These are phyloP conservation scores for Meloe dianella DNA, from an alignment of 2,888 invertebrate species.

Conservation along the genomic window DNA sequence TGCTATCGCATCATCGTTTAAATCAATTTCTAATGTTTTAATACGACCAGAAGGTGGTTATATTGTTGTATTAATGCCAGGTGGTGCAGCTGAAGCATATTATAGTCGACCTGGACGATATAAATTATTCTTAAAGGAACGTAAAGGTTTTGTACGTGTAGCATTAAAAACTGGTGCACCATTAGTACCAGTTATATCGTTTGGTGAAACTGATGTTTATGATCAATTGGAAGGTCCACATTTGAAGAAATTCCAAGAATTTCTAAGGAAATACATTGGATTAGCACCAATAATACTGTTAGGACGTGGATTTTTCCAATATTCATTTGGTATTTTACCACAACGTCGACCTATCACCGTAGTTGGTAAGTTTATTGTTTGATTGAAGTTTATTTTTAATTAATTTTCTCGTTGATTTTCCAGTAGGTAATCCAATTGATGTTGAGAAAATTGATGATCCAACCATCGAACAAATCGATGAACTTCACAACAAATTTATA, in stretches of 20 bases:
- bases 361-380: constrained; percentile 72
- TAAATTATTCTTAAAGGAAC: constrained; percentile 68
- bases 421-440: constrained; percentile 87
- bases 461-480: constrained; percentile 74
- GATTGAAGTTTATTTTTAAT: constrained; percentile 61
- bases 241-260: constrained; percentile 72
- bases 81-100: constrained; percentile 88
- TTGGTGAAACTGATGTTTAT: constrained; percentile 88
- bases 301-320: constrained; percentile 91
- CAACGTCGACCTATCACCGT: constrained; percentile 79
- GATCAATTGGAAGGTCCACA: constrained; percentile 73
- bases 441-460: constrained; percentile 75
- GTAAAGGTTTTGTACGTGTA: constrained; percentile 66
- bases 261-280: constrained; percentile 70
- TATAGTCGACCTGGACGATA: constrained; percentile 81
- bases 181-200: constrained; percentile 87
- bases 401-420: too few relatives aligned
- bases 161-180: constrained; percentile 67
- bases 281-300: constrained; percentile 77
- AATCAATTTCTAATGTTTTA: constrained; percentile 71
- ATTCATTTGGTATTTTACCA: constrained; percentile 86
- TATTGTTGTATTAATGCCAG: constrained; percentile 79
- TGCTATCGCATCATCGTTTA: constrained; percentile 65
- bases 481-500: constrained; percentile 78
- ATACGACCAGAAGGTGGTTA: constrained; percentile 63